Evolutionary conservation across 1,140 invertebrate species (phyloP), one percentile per base, ranked within the genome.

Genomic region (Ctenoplectra terminalis): DNA sequence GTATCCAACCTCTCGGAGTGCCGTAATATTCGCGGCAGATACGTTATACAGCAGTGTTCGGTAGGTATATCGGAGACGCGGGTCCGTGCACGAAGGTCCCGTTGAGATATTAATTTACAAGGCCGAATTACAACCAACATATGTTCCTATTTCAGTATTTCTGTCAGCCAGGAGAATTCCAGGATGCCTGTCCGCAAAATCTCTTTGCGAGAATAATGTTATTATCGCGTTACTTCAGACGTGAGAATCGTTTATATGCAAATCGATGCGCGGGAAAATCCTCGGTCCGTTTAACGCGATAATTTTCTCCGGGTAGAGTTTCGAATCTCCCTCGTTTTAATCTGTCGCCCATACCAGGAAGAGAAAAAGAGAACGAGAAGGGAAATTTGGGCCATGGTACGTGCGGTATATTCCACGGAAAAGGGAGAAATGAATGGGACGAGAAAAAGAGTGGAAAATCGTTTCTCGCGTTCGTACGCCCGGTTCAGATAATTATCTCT

Each of bases 31-130:
- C 50, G 48, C 20, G 0, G 3, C 9, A 67, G n/a, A 54, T 60
- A 73, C 48, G 48, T 64, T 31, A 46, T 54, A 43, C 13, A 20
- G 13, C 4, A 40, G 40, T 9, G 40, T 40, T 40, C 40, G 40
- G 46, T 56, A 17, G 26, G 26, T 67, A 34, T 9, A 20, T 37
- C 4, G 5, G 23, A 17, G 11, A 29, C 34, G n/a, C 29, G 26
- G 17, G 43, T 34, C 52, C 31, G 40, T 43, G n/a, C 31, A 26
- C 29, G 7, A 34, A 58, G 48, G 17, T 66, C 15, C 71, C 50
- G 71, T 75, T 46, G 48, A 60, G 50, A 48, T 81, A 81, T 81
- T 81, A 81, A 81, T 81, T 81, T 66, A 74, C 79, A 37, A 34
- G 52, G 20, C 9, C 71, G 71, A 43, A 81, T 81, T 75, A 81